Conservation (phyloP, 2,797 vertebrate species). For the Basileuterus tristriatus region DNA sequence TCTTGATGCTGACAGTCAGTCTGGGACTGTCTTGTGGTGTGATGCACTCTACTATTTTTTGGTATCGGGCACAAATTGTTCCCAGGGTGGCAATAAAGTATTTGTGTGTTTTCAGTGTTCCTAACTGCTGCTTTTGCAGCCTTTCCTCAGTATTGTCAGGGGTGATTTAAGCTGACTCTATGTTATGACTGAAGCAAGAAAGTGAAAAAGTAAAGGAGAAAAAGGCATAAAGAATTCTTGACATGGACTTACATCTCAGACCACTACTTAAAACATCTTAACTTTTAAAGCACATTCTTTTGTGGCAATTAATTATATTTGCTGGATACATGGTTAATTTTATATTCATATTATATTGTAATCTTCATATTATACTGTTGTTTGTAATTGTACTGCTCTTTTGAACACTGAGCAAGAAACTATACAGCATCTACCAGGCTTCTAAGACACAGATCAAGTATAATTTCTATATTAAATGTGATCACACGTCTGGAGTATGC, state of each 20-base stretch:
- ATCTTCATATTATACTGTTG: not conserved
- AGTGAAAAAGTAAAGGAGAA: not conserved
- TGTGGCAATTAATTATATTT: not conserved
- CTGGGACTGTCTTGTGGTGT: not conserved
- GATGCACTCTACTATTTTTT: not conserved
- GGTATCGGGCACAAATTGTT: not conserved
- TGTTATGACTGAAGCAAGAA: not conserved
- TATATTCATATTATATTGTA: not conserved
- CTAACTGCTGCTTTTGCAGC: conserved; percentile 8
- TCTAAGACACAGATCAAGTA: not conserved
- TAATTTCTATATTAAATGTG: not conserved
- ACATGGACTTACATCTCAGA: not conserved
- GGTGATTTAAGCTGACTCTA: not conserved
- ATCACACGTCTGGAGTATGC: accelerated
- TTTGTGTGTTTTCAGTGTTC: not conserved
- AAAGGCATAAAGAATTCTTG: not conserved
- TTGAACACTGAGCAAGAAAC: not conserved
- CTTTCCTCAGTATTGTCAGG: not conserved
- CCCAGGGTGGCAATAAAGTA: conserved; percentile 2
- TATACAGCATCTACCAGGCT: not conserved
- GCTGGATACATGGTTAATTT: not conserved
- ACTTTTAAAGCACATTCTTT: not conserved
- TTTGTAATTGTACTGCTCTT: not conserved
- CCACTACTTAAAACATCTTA: not conserved
- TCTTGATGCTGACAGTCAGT: not conserved